Percentiles rank a stretch among this genome's conserved stretches.
Evolutionary conservation across 2,888 invertebrate species (phyloP).

Genomic region (Choristoneura rosaceana): DNA sequence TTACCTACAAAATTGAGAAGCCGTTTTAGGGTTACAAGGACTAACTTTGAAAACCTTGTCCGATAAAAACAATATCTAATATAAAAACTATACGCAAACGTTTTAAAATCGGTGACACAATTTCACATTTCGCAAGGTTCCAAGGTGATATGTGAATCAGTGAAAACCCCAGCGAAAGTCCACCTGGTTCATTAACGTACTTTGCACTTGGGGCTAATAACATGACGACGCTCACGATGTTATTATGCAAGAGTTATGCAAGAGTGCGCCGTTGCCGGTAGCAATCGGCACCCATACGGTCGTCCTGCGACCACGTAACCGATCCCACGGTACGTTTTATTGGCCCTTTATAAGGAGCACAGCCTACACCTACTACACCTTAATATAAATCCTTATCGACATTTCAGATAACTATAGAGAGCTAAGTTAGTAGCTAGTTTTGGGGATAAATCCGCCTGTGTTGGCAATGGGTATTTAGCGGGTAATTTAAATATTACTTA

Average conservation of each 20-base stretch:
- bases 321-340: conserved; percentile 41
- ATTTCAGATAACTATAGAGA: background rate
- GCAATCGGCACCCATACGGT: conserved; percentile 16
- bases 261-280: conserved; percentile 13
- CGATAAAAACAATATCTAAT: background rate
- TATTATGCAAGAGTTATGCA: conserved; percentile 57
- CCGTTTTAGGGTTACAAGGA: too few relatives aligned
- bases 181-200: conserved; percentile 67
- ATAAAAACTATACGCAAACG: background rate
- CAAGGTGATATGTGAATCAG: conserved; percentile 47
- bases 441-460: background rate
- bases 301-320: conserved; percentile 43
- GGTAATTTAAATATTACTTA: too few relatives aligned
- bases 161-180: conserved; percentile 69
- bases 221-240: conserved; percentile 53
- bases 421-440: background rate
- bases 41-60: too few relatives aligned
- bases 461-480: too few relatives aligned
- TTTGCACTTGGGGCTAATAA: conserved; percentile 68
- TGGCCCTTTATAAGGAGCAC: conserved; percentile 31
- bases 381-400: background rate
- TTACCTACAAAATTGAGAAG: too few relatives aligned
- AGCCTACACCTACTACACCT: conserved; percentile 1
- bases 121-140: background rate
- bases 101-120: background rate